Evolutionary conservation across 2,888 invertebrate species (phyloP), one percentile per base, ranked within the genome.

Genomic region (Nowickia ferox): DNA sequence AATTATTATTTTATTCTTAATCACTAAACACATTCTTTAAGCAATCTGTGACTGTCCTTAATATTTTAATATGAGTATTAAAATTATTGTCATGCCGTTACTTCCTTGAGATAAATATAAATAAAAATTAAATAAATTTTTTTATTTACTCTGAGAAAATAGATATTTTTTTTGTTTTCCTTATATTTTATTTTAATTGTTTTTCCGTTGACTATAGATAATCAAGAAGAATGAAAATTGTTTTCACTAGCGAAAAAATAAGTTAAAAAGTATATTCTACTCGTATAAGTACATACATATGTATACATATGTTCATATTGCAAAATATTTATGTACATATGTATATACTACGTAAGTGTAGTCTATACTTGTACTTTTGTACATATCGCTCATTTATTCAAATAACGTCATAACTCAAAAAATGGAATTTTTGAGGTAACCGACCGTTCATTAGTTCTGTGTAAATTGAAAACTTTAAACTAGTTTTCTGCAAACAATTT

Each of bases 101-200:
- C 30, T 79, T 63, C 17, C 19, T 63, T 63, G 44, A 30, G 13
- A 10, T 10, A 38, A 40, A 40, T 66, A 53, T 44, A 9, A 44
- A n/a, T 53, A n/a, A 44, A 63, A 71, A 57, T 80, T 15, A 65
- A 65, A 65, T 19, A 65, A 65, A 65, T 65, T 53, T 44, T 53
- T 44, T 46, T 46, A 55, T 79, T 71, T 71, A 53, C 15, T 63
- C 79, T 55, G 71, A 46, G 55, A 79, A 79, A 79, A 44, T 38
- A 55, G 17, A 42, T 13, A 17, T 46, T 10, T 19, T n/a, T 48
- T 57, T 22, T 69, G 13, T 48, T 68, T 57, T 59, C 1, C 1
- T 19, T 22, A n/a, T 22, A 42, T 42, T 63, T 48, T 68, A 17
- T 57, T 77, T n/a, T 68, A 15, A 22, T 46, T 78, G 0, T 6